Base-by-base conservation (phyloP, 2,888 invertebrate species). In the Aphrophora alni region DNA sequence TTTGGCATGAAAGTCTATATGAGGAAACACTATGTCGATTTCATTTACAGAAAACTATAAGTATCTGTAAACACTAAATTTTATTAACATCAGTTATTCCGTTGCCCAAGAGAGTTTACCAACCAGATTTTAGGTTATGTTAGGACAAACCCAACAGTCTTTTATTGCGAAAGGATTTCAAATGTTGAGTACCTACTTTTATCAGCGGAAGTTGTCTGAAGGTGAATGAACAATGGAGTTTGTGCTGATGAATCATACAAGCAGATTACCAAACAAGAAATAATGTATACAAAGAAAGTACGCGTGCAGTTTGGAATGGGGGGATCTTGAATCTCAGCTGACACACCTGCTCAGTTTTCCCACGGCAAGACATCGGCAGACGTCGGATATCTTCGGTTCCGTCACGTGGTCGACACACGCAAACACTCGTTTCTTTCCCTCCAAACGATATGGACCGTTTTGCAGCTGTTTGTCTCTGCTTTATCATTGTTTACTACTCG, bases 341-440 rank as follows among this genome's bases (percentile, higher is more conserved):
- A 21, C n/a, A 59, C 59, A 59, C 59, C 59, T 59, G 59, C 59
- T 59, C 59, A 59, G 59, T 59, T 59, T 59, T 59, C 59, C 59
- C 59, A 59, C 59, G 59, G 59, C n/a, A 59, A 59, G 59, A 59
- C 59, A 14, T 59, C 59, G 59, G 21, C 21, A 4, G 21, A 21
- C 59, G 59, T 59, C 59, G 59, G 59, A 4, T 5, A 59, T 59
- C 59, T 59, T 21, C 59, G 59, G 21, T 33, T 2, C 2, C n/a
- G 59, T 59, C 59, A 59, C 59, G 59, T 59, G 59, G 59, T 59
- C 21, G 59, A 59, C 59, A 59, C 59, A 59, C 59, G 59, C 21
- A 2, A 21, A 59, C 59, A 59, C 59, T 21, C 59, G 59, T 59
- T 59, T 33, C 33, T 33, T 33, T 33, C 33, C 33, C 33, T 33